Conservation (phyloP, 2,888 invertebrate species). For the Thyatira batis region DNA sequence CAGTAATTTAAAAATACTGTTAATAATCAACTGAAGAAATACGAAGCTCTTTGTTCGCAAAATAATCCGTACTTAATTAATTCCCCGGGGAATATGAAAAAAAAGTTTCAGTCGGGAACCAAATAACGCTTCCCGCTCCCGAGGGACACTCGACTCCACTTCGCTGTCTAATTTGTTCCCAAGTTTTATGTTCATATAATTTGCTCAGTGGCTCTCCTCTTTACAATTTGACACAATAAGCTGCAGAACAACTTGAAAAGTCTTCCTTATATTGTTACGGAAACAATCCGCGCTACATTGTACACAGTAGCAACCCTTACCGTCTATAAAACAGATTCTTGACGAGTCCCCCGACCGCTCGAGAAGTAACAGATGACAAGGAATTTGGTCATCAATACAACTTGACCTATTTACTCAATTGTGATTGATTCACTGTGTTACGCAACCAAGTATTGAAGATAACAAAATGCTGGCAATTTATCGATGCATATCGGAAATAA, state of each 20-base stretch:
- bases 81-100: slow-evolving; percentile 51
- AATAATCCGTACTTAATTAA: slow-evolving; percentile 65
- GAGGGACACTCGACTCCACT: slow-evolving; percentile 45
- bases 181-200: slow-evolving; percentile 60
- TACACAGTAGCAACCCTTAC: neutral
- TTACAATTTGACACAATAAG: slow-evolving; percentile 56
- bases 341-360: neutral
- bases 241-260: slow-evolving; percentile 25
- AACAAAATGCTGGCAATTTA: slow-evolving; percentile 31
- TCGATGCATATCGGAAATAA: slow-evolving; percentile 21
- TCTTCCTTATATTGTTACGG: neutral
- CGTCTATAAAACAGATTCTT: neutral
- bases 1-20: slow-evolving; percentile 29
- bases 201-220: slow-evolving; percentile 45
- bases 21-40: slow-evolving; percentile 52
- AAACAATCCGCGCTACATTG: neutral
- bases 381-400: slow-evolving; percentile 10
- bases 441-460: slow-evolving; percentile 37
- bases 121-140: slow-evolving; percentile 49
- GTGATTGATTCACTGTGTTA: slow-evolving; percentile 38
- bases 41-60: slow-evolving; percentile 47
- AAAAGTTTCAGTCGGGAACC: slow-evolving; percentile 54
- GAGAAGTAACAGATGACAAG: neutral
- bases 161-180: slow-evolving; percentile 57
- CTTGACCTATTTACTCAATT: slow-evolving; percentile 40